Percentiles rank a stretch among this genome's conserved stretches.
Conservation (phyloP, 2,797 vertebrate species). For the Rhinatrema bivittatum region DNA sequence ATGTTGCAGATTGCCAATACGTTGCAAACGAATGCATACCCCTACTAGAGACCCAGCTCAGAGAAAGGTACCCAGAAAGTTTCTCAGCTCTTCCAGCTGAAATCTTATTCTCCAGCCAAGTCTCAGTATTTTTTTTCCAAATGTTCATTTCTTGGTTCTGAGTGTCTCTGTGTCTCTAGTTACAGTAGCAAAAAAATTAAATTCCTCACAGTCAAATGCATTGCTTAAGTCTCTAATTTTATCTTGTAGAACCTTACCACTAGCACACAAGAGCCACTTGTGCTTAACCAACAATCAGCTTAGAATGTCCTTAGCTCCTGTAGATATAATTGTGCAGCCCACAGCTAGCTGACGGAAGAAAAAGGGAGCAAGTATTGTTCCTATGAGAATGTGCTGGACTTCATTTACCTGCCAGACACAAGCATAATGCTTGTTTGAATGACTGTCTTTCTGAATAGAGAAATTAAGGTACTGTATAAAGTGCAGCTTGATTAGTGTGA, state of each 20-base stretch:
- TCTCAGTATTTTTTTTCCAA: too few species aligned
- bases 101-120: too few species aligned
- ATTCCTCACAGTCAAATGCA: too few species aligned
- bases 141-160: too few species aligned
- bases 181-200: not conserved
- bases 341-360: not conserved
- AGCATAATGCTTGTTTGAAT: slow-evolving; percentile 2
- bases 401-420: slow-evolving; percentile 6
- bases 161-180: slow-evolving; percentile 2
- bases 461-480: slow-evolving; percentile 10
- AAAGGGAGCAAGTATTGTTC: not conserved
- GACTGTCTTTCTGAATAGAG: not conserved
- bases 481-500: slow-evolving; percentile 2
- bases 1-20: too few species aligned
- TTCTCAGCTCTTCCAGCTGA: too few species aligned
- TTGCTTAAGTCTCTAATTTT: slow-evolving; percentile 16
- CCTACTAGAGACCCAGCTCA: too few species aligned
- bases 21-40: too few species aligned
- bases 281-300: not conserved
- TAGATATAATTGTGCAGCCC: too few species aligned
- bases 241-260: not conserved
- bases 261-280: not conserved
- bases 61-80: too few species aligned
- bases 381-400: not conserved
- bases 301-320: too few species aligned